phyloP scores from a whole-genome alignment of 2,113 vertebrate species.

The Benitochromis conjunctus region DNA sequence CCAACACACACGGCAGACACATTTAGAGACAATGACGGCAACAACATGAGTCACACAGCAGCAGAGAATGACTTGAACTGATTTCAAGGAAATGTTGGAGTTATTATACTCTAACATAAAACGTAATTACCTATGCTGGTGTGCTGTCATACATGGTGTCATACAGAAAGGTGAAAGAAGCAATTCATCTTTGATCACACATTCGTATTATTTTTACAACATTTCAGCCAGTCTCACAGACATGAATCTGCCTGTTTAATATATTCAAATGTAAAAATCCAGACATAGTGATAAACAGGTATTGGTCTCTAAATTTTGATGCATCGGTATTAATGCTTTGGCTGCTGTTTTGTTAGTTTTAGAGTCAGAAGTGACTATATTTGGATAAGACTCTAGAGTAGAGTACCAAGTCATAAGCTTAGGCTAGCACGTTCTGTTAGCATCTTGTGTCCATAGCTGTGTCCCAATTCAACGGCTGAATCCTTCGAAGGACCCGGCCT shows the following conservation, averaged over 20 bases:
- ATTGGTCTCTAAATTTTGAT: not conserved
- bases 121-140: not conserved
- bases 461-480: no score
- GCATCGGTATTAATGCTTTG: not conserved
- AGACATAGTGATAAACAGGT: not conserved
- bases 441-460: no score
- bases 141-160: not conserved
- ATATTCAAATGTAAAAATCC: not conserved
- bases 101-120: not conserved
- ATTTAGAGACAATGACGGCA: conserved; percentile 31
- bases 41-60: conserved; percentile 26
- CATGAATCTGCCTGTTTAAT: not conserved
- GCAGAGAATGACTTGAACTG: not conserved
- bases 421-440: no score
- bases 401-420: no score
- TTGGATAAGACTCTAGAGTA: not conserved
- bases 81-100: not conserved
- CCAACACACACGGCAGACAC: not conserved
- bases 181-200: not conserved
- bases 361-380: not conserved
- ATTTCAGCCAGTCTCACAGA: not conserved
- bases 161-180: not conserved
- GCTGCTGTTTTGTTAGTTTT: not conserved
- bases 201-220: not conserved
- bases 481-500: no score